Evolutionary conservation across 1,140 invertebrate species (phyloP), one percentile per base, ranked within the genome.

Genomic region (Tetragnatha versicolor): DNA sequence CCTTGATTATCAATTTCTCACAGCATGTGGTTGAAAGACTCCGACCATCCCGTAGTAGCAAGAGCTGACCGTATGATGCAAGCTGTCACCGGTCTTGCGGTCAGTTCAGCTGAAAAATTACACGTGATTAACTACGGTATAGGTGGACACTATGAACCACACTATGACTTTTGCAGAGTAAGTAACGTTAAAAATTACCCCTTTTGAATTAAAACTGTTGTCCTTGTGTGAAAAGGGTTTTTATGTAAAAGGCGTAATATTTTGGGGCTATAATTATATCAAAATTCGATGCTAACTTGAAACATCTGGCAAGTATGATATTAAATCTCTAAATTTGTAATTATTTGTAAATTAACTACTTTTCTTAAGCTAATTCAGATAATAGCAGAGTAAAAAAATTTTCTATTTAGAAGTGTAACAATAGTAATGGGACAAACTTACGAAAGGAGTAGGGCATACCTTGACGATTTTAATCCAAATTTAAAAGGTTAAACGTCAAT

Each of bases 101-200:
- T 96, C 87, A 87, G 88, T 7, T 94, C 95, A 0, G 96, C 96
- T 0, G 97, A 99, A 87, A 96, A 97, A 84, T 88, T 98, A 65
- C 94, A 99, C 88, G 95, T 98, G 55, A 95, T 97, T 77, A 99
- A 99, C 87, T 99, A 98, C 87, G 97, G 97, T 29, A 95, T 99
- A 82, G 97, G 97, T n/a, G 97, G 97, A 0, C 97, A 99, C 86
- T 66, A 66, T 85, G 96, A 98, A 84, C 97, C 97, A 20, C 98
- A 99, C 86, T 99, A 92, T 87, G 98, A 99, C 87, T 98, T 97
- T 86, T 94, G 94, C 0, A 3, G 63, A 6, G 63, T 66, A 66
- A 66, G 31, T 51, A n/a, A 20, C n/a, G n/a, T n/a, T n/a, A n/a
- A 5, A 61, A n/a, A 14, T 47, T 47, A 14, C 45, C n/a, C n/a